Conservation (phyloP, 2,113 vertebrate species). For the Xyliphius kryptos region DNA sequence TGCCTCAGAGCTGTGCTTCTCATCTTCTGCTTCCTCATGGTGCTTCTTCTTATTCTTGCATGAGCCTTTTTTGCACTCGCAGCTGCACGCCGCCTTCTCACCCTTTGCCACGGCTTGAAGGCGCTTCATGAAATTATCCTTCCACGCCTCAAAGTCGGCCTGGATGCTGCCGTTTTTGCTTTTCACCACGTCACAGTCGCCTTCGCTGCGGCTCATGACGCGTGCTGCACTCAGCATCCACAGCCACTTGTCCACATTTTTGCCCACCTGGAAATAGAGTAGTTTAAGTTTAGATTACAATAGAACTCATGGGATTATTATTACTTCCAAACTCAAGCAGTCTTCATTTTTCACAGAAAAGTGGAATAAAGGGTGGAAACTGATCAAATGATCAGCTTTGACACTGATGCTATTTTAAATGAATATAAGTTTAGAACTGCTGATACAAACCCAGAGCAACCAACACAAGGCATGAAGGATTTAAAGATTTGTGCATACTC, state of each 20-base stretch:
- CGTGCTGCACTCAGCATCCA: constrained; percentile 82
- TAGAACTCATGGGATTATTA: no score
- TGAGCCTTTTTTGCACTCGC: constrained; percentile 70
- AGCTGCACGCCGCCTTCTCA: constrained; percentile 65
- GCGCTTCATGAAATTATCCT: constrained; percentile 64
- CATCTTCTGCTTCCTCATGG: constrained; percentile 34
- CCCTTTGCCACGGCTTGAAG: constrained; percentile 65
- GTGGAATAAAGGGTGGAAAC: no score
- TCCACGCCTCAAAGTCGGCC: constrained; percentile 82
- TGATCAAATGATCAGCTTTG: no score
- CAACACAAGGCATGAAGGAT: no score
- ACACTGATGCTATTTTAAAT: no score
- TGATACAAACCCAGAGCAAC: no score
- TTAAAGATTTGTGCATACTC: no score
- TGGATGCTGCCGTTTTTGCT: constrained; percentile 82
- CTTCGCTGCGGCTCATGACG: constrained; percentile 71
- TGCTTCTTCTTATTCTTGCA: constrained; percentile 60
- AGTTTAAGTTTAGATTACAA: no score
- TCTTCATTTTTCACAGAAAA: no score
- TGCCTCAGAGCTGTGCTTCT: constrained; percentile 56
- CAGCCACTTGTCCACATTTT: constrained; percentile 84
- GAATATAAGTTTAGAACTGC: no score
- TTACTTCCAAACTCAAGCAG: no score
- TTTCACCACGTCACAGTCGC: constrained; percentile 73
- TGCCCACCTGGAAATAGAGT: constrained; percentile 80